phyloP scores from a whole-genome alignment of 2,113 vertebrate genomes.

The Dasyurus viverrinus region DNA sequence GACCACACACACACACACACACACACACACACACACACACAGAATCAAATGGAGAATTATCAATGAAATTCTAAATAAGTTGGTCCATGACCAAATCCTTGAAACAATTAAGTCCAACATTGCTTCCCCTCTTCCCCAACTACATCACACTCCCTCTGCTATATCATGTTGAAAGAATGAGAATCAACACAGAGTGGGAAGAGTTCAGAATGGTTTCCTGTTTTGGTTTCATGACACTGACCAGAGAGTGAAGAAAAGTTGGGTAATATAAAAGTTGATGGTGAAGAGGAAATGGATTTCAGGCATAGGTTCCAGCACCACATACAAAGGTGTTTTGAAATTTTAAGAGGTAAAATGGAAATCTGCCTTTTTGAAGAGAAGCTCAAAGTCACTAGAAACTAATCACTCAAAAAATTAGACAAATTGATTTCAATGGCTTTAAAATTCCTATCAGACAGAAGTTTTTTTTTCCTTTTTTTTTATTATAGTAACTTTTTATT shows the following conservation, averaged over 20 bases:
- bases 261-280: background rate
- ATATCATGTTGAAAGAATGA: background rate
- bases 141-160: background rate
- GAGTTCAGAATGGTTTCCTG: background rate
- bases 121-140: background rate
- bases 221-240: background rate
- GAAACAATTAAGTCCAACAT: background rate
- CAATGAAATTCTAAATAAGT: background rate
- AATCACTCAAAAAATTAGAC: background rate
- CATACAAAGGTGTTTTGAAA: background rate
- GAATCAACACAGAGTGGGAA: background rate
- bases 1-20: no score
- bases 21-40: no score
- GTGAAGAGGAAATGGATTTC: background rate
- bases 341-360: background rate
- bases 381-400: background rate
- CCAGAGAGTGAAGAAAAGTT: background rate
- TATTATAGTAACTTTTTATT: no score
- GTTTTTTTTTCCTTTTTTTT: no score
- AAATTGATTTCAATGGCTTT: slow-evolving; percentile 25
- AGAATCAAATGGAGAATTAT: background rate
- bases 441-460: slow-evolving; percentile 6
- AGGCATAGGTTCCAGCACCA: background rate
- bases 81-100: background rate
- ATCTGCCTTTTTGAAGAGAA: background rate